Evolutionary conservation across 2,113 vertebrate genomes (phyloP), one percentile per base, ranked within the genome.

Genomic region (Semicossyphus pulcher): DNA sequence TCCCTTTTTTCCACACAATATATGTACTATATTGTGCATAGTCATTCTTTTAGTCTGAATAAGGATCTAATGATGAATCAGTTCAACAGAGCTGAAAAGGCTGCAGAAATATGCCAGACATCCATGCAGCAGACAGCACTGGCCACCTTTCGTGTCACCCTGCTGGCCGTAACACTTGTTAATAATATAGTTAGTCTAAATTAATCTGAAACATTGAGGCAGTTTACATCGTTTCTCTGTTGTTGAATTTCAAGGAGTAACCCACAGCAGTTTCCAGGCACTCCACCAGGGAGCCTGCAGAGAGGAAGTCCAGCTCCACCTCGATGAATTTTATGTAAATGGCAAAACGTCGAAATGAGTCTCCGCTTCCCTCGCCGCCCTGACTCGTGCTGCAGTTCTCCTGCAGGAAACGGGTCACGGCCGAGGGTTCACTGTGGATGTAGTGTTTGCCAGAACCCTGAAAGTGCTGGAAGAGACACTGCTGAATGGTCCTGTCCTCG

Each of bases 231-330:
- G 26, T 29, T 18, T 91, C 91, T 68, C 72, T 97, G 93, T 94
- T 96, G 94, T 98, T 99, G 81, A 96, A 98, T 78, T 97, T 97
- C 77, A 99, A 94, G 23, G 96, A 93, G 78, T 98, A 99, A 10
- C 98, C 98, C 1, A 98, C 92, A 82, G 97, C 98, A 78, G 96
- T 98, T 94, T 99, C 98, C 89, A 99, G 94, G 93, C 97, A 99
- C 94, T 99, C 98, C 81, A 97, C 94, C 94, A 99, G 92, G 66
- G 97, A 99, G 89, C 98, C 98, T 0, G 98, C 97, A 0, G 98
- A 99, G 70, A 99, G 96, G 93, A 98, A 99, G 95, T 99, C 98
- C 94, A 97, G 95, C 92, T 99, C 98, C 81, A 99, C 98, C 92
- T 99, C 98, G 32, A 99, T 97, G 88, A 98, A 98, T 90, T 99